phyloP scores from a whole-genome alignment of 2,797 vertebrate species.

The Tarsius wallacei region DNA sequence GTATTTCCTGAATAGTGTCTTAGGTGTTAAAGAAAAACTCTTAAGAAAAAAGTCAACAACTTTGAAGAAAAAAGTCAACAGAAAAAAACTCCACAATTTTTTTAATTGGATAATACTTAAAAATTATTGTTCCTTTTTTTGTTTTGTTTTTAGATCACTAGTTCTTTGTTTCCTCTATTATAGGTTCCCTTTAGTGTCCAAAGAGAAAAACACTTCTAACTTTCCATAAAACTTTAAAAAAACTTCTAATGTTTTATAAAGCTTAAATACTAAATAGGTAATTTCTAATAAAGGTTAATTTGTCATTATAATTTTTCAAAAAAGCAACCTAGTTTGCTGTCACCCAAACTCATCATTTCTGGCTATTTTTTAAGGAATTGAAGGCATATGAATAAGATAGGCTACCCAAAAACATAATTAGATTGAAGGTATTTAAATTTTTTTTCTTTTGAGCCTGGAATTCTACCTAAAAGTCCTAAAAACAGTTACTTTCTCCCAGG shows the following conservation, averaged over 20 bases:
- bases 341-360: neutral
- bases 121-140: neutral
- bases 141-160: conserved; percentile 37
- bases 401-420: neutral
- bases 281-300: conserved; percentile 52
- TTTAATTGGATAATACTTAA: neutral
- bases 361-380: neutral
- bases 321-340: neutral
- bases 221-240: conserved; percentile 44
- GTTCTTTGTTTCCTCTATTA: neutral
- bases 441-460: conserved; percentile 35
- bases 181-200: neutral
- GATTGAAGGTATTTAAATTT: neutral
- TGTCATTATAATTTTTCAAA: conserved; percentile 49
- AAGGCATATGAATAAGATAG: neutral
- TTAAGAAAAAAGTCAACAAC: conserved; percentile 59
- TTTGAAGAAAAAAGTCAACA: neutral
- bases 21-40: conserved; percentile 55
- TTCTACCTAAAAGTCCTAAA: conserved; percentile 22
- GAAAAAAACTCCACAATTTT: conserved; percentile 8
- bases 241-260: neutral
- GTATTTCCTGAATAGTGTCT: conserved; percentile 64
- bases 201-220: conserved; percentile 47
- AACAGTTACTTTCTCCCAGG: conserved; percentile 21
- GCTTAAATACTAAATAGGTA: conserved; percentile 41